Evolutionary conservation across 2,888 invertebrate genomes (phyloP), one percentile per base, ranked within the genome.

Genomic region (Latrodectus hesperus): DNA sequence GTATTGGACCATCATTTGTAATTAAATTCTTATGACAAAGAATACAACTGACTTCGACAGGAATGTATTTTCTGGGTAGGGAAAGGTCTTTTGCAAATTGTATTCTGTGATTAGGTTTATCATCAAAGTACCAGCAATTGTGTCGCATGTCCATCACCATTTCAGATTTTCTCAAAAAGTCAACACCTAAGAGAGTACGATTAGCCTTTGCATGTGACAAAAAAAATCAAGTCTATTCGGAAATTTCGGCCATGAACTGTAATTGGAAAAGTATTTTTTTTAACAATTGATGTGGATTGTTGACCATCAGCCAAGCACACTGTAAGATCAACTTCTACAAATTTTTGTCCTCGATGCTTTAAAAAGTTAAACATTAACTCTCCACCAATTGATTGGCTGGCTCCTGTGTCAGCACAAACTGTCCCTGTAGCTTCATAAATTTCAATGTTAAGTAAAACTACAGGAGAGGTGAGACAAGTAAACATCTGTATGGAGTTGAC

Each of bases 401-500:
- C 60, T 38, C 64, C 38, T 38, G 38, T 38, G 6, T 38, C 38
- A 38, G 38, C 38, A 38, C 6, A 38, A 38, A 38, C 4, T 38
- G 38, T 38, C 6, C 38, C 38, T 6, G 38, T 38, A 38, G 38
- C 38, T 38, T 38, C 38, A 3, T 38, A 38, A 38, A 38, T 0
- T 38, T 38, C 6, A 38, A 38, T 38, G 1, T 38, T 3, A 38
- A 38, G 10, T 64, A 64, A 26, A 64, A 49, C 49, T 60, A 64
- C 38, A 16, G 64, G 16, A 60, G 64, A 60, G 55, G 75, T 64
- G 60, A 64, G 16, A 75, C 49, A 75, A 49, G 65, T 38, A 22
- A 75, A 75, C 75, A 75, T 75, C 4, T 75, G 60, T 64, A 75
- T 64, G 14, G 60, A 6, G 38, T 75, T 60, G 75, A 64, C 75